phyloP scores from a whole-genome alignment of 2,797 vertebrate species.

The Lacerta bilineata region DNA sequence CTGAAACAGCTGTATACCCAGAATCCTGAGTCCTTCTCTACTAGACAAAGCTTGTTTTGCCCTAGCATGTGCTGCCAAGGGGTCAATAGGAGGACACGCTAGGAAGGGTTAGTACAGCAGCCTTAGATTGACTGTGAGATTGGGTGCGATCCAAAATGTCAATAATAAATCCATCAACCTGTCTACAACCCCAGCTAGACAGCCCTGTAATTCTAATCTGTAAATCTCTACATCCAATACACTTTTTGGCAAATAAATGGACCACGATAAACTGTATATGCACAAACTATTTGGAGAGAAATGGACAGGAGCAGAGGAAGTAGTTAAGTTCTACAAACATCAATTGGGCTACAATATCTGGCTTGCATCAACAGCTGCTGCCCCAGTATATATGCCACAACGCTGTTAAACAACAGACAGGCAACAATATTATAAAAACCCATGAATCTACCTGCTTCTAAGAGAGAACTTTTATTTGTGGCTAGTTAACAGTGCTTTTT shows the following conservation, averaged over 20 bases:
- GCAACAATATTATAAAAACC: neutral
- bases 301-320: conserved; percentile 23
- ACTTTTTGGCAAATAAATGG: neutral
- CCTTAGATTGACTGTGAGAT: neutral
- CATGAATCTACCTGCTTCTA: neutral
- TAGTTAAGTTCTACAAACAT: conserved; percentile 1
- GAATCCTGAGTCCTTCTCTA: neutral
- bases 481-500: neutral
- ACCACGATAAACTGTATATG: conserved; percentile 45
- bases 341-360: fast-evolving
- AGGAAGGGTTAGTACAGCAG: neutral
- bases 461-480: neutral
- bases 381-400: neutral
- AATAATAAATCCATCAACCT: conserved; percentile 24
- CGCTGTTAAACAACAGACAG: neutral
- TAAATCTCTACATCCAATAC: neutral
- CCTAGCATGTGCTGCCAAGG: neutral
- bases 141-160: fast-evolving
- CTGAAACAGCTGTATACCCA: fast-evolving
- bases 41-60: neutral
- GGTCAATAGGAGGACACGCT: neutral
- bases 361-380: neutral
- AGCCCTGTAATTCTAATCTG: neutral
- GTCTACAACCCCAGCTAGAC: conserved; percentile 4
- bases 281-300: conserved; percentile 23